Evolutionary conservation across 2,797 vertebrate species (phyloP).

Genomic region (Cryptoprocta ferox): DNA sequence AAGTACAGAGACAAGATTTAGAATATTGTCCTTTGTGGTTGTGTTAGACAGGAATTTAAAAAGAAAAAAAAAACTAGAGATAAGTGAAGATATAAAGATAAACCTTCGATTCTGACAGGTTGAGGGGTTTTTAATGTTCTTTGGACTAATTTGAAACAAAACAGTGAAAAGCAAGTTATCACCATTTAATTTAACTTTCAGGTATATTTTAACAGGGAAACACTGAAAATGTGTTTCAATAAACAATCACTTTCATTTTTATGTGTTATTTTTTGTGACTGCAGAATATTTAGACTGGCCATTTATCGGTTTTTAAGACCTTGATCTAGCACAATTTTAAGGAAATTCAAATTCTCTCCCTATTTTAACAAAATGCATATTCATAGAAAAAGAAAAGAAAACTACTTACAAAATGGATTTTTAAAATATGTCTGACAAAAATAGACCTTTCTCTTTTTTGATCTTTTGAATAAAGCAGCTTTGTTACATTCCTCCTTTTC

Average conservation of each 20-base stretch:
- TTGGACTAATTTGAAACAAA: neutral
- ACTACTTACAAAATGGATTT: neutral
- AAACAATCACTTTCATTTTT: neutral
- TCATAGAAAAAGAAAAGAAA: neutral
- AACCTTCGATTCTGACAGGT: neutral
- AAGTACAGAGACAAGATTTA: neutral
- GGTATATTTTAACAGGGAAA: neutral
- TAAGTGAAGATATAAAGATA: neutral
- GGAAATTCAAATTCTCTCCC: neutral
- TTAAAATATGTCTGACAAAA: neutral
- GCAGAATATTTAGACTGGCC: neutral
- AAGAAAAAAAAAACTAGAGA: neutral
- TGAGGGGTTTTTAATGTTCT: neutral
- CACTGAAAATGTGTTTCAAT: neutral
- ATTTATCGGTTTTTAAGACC: neutral
- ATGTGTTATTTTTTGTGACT: neutral
- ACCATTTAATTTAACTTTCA: neutral
- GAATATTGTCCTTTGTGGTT: neutral
- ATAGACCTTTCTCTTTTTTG: neutral
- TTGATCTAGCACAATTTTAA: neutral
- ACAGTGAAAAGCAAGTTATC: neutral
- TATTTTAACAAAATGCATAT: conserved; percentile 6
- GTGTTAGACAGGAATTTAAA: neutral
- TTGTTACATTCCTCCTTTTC: neutral
- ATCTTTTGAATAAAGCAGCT: neutral